Evolutionary conservation across 2,888 invertebrate genomes (phyloP).

Genomic region (Agriopis leucophaearia): DNA sequence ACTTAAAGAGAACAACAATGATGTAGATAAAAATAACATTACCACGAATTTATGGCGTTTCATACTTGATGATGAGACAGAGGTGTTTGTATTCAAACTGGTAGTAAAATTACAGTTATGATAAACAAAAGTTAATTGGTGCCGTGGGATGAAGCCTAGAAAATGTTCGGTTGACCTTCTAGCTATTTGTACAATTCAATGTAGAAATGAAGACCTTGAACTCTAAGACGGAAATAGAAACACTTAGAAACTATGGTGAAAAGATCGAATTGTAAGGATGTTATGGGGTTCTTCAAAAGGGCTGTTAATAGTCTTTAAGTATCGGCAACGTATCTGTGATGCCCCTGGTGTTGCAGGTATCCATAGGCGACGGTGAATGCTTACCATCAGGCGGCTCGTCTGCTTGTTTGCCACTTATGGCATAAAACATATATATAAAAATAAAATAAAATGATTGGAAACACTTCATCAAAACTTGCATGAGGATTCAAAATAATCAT

Average conservation of each 20-base stretch:
- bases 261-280: neutral
- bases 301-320: no score
- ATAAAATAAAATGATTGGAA: no score
- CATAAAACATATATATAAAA: no score
- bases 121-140: slow-evolving; percentile 65
- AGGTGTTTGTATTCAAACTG: slow-evolving; percentile 26
- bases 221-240: slow-evolving; percentile 4
- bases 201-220: slow-evolving; percentile 26
- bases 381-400: no score
- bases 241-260: slow-evolving; percentile 1
- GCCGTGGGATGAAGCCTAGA: slow-evolving; percentile 61
- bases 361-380: no score
- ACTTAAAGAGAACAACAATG: slow-evolving; percentile 24
- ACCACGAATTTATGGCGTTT: slow-evolving; percentile 28
- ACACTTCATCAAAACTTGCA: no score
- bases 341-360: no score
- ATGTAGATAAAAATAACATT: slow-evolving; percentile 42
- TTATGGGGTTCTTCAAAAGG: no score
- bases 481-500: no score
- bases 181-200: slow-evolving; percentile 18
- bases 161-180: slow-evolving; percentile 42
- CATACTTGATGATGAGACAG: slow-evolving; percentile 27
- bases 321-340: no score
- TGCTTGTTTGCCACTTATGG: no score
- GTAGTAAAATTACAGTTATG: slow-evolving; percentile 52